These are phyloP conservation scores for Acipenser ruthenus DNA, from an alignment of 2,797 vertebrate species.

Conservation along the genomic window DNA sequence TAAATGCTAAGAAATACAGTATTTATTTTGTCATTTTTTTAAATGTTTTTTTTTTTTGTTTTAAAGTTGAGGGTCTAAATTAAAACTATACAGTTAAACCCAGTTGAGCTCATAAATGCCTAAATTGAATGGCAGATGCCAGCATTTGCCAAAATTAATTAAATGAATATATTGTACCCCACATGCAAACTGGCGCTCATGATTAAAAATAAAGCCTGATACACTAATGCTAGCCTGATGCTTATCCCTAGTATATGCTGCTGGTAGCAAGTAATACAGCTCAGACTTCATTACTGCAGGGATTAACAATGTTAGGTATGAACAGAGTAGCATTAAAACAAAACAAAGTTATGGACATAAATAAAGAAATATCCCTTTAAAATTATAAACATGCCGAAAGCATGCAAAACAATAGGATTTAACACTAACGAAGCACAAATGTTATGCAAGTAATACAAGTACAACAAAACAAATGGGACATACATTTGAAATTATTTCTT, in stretches of 20 bases:
- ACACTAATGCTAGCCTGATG: neutral
- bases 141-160: too few species aligned
- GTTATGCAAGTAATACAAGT: conserved; percentile 44
- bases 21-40: too few species aligned
- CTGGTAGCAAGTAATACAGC: too few species aligned
- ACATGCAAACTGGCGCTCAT: too few species aligned
- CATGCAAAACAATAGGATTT: conserved; percentile 49
- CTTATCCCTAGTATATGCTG: neutral
- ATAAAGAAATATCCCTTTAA: conserved; percentile 57
- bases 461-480: conserved; percentile 38
- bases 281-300: neutral
- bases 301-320: neutral
- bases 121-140: too few species aligned
- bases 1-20: too few species aligned
- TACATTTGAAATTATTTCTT: conserved; percentile 27
- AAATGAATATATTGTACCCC: too few species aligned
- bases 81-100: too few species aligned
- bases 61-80: too few species aligned
- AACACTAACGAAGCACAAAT: conserved; percentile 25
- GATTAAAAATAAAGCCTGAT: neutral
- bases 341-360: conserved; percentile 36
- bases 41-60: too few species aligned
- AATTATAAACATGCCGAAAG: conserved; percentile 52
- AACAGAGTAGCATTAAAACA: neutral
- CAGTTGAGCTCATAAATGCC: too few species aligned